phyloP scores from a whole-genome alignment of 53 echinoderm and acorn worm species.

The Echinarachnius parma region DNA sequence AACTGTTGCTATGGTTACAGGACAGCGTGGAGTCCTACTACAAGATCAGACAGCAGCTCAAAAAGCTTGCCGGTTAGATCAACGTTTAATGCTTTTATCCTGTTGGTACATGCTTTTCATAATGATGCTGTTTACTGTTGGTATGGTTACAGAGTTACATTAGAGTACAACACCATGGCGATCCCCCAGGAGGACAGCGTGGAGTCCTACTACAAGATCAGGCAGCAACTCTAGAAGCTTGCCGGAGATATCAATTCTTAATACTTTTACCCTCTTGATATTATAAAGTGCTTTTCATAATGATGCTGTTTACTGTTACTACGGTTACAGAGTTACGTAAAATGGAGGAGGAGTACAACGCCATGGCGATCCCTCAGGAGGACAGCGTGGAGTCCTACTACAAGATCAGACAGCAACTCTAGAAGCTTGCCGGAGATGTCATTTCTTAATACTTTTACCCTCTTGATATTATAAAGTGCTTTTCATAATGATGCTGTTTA shows the following conservation, averaged over 20 bases:
- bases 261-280: background rate
- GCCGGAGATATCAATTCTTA: slow-evolving; percentile 69
- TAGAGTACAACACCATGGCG: slow-evolving; percentile 84
- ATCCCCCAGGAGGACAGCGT: slow-evolving; percentile 93
- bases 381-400: slow-evolving; percentile 92
- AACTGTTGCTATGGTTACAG: too few species aligned
- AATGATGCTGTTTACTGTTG: too few species aligned
- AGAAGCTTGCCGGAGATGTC: too few species aligned
- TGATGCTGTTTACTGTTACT: too few species aligned
- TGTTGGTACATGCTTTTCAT: too few species aligned
- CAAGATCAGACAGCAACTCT: slow-evolving; percentile 88
- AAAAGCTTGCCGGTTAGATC: slow-evolving; percentile 75
- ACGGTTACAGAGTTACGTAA: slow-evolving; percentile 67
- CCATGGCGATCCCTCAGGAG: slow-evolving; percentile 76
- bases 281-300: too few species aligned
- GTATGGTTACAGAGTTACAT: too few species aligned
- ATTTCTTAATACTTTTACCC: background rate
- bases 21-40: slow-evolving; percentile 92
- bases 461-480: slow-evolving; percentile 5
- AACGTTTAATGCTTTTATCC: too few species aligned
- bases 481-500: too few species aligned
- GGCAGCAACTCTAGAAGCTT: slow-evolving; percentile 80
- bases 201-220: slow-evolving; percentile 87
- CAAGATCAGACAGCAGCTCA: slow-evolving; percentile 87
- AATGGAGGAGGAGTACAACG: slow-evolving; percentile 86